Evolutionary conservation across 2,888 invertebrate genomes (phyloP), one percentile per base, ranked within the genome.

Genomic region (Conistra vaccinii): DNA sequence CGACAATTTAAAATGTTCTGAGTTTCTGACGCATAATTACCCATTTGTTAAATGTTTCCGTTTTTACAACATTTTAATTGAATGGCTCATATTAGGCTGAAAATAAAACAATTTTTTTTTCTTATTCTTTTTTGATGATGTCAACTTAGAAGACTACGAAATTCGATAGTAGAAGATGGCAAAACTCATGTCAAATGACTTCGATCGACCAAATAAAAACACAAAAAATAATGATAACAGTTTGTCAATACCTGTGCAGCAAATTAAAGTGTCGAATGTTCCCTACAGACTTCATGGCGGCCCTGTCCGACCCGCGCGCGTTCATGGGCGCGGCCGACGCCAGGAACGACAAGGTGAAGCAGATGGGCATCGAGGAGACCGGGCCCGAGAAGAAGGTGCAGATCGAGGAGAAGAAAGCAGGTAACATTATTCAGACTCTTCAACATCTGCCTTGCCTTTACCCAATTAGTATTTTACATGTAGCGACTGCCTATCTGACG

Each of bases 281-380:
- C 14, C 12, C 0, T 63, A 0, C 91, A 98, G 99, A 99, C 92
- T 98, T 99, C 93, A 99, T 99, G 98, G 99, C 99, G 80, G 99
- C 99, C 7, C 95, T 99, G 79, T 99, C 99, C 14, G 99, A 99
- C 94, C 99, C 99, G 0, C 97, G 99, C 78, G 99, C 98, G 7
- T 99, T 99, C 94, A 97, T 98, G 95, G 98, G 98, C 10, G 98
- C 98, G 2, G 98, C 98, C 76, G 98, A 98, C 87, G 98, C 98
- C 90, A 97, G 98, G 77, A 98, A 98, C 42, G 98, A 99, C 91
- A 99, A 99, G 94, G 98, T 99, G 98, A 98, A 99, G 90, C 98
- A 98, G 61, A 98, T 99, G 97, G 99, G 99, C 78, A 99, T 99
- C 86, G 99, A 99, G 92, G 98, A 98, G 90, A 97, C 97, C 67